Percentiles rank a stretch among this genome's conserved stretches.
phyloP scores from a whole-genome alignment of 2,888 invertebrate genomes.

The Drosophila rellima region DNA sequence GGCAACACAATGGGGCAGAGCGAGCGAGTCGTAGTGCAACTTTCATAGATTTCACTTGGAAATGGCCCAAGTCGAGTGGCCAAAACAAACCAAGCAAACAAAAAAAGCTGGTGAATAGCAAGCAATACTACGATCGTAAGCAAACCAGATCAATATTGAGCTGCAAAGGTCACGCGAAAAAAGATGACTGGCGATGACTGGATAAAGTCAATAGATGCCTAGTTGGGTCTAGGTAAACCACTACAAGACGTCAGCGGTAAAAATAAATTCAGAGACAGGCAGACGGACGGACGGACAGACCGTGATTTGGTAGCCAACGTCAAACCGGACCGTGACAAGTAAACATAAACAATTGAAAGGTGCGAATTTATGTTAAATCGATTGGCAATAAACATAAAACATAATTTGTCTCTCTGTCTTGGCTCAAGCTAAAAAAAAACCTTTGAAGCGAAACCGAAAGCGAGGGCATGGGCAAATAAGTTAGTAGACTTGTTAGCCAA shows the following conservation, averaged over 20 bases:
- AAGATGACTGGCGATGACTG: conserved; percentile 36
- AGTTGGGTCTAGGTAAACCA: conserved; percentile 84
- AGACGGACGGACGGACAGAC: background rate
- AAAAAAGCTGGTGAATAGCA: conserved; percentile 41
- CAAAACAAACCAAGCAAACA: conserved; percentile 19
- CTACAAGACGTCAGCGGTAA: conserved; percentile 60
- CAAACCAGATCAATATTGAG: conserved; percentile 66
- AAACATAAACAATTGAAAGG: conserved; percentile 69
- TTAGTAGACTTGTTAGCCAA: conserved; percentile 13
- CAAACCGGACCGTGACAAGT: conserved; percentile 36
- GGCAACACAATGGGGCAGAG: conserved; percentile 16
- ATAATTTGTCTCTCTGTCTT: conserved; percentile 40
- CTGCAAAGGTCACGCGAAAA: conserved; percentile 66
- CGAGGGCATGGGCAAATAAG: conserved; percentile 48
- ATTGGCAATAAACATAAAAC: conserved; percentile 69
- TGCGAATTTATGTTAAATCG: conserved; percentile 75
- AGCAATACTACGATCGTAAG: conserved; percentile 31
- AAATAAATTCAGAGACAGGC: conserved; percentile 46
- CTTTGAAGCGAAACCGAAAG: conserved; percentile 55
- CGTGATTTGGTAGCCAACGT: conserved; percentile 21
- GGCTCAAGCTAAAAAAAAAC: background rate
- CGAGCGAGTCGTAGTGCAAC: conserved; percentile 48
- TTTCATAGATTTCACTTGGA: conserved; percentile 81
- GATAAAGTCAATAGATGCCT: conserved; percentile 55
- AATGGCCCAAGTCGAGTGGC: conserved; percentile 59